phyloP scores from a whole-genome alignment of 2,113 vertebrate species.

The Notechis scutatus region DNA sequence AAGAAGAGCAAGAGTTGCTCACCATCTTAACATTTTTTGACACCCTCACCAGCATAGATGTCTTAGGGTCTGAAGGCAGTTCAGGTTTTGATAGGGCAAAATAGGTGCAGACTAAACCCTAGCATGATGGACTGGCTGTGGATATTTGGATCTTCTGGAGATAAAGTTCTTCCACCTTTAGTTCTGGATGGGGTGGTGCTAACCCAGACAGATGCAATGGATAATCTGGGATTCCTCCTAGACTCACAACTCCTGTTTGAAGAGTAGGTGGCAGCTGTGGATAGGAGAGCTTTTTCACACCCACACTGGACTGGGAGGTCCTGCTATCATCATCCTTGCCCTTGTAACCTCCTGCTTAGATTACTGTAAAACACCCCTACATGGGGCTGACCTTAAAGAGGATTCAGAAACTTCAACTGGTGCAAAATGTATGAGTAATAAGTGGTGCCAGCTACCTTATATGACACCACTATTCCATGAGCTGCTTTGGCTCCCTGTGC shows the following conservation, averaged over 20 bases:
- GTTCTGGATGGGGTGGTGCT: not conserved
- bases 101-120: not conserved
- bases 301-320: not conserved
- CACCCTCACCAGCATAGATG: not conserved
- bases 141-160: not conserved
- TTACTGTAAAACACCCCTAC: not conserved
- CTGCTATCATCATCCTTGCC: not conserved
- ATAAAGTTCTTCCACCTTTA: not conserved
- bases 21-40: not conserved
- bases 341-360: not conserved
- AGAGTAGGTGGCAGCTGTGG: not conserved
- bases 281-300: not conserved
- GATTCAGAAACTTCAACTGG: not conserved
- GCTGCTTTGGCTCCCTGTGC: not conserved
- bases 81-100: not conserved
- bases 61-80: not conserved
- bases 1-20: not conserved
- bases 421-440: not conserved
- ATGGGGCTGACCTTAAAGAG: not conserved
- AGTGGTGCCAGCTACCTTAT: not conserved
- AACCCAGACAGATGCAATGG: not conserved
- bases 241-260: not conserved
- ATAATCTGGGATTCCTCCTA: not conserved
- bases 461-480: not conserved
- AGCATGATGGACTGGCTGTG: not conserved